phyloP scores from a whole-genome alignment of 2,797 vertebrate species.

The Poecilia picta region DNA sequence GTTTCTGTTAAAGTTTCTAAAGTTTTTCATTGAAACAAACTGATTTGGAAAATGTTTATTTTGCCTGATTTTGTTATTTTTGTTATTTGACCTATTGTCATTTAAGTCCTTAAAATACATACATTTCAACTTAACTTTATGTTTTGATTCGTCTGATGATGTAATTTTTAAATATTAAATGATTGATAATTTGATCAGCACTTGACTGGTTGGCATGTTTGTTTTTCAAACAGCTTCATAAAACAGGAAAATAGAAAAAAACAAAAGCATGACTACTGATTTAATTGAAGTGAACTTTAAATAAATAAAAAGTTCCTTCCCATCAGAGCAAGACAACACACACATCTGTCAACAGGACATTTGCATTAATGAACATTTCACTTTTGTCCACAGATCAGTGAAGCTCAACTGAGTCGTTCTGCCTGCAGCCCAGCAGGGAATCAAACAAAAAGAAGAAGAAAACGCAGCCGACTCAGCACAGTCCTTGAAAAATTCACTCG shows the following conservation, averaged over 20 bases:
- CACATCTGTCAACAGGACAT: background rate
- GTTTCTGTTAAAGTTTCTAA: too few species aligned
- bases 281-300: background rate
- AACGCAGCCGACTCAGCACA: constrained; percentile 11
- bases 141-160: too few species aligned
- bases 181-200: too few species aligned
- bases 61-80: too few species aligned
- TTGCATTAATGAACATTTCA: background rate
- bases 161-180: too few species aligned
- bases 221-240: background rate
- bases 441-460: background rate
- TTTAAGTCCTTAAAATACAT: too few species aligned
- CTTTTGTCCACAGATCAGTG: background rate
- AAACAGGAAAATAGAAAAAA: background rate
- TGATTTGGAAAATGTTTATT: too few species aligned
- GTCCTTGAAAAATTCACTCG: constrained; percentile 8
- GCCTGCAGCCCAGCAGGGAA: background rate
- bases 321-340: background rate
- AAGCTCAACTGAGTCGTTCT: background rate
- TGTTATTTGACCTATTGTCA: too few species aligned
- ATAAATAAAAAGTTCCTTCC: background rate
- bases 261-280: background rate
- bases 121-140: too few species aligned
- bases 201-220: background rate
- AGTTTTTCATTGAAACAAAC: too few species aligned